Conservation (phyloP, 2,797 vertebrate genomes). For the Gallirallus australis region DNA sequence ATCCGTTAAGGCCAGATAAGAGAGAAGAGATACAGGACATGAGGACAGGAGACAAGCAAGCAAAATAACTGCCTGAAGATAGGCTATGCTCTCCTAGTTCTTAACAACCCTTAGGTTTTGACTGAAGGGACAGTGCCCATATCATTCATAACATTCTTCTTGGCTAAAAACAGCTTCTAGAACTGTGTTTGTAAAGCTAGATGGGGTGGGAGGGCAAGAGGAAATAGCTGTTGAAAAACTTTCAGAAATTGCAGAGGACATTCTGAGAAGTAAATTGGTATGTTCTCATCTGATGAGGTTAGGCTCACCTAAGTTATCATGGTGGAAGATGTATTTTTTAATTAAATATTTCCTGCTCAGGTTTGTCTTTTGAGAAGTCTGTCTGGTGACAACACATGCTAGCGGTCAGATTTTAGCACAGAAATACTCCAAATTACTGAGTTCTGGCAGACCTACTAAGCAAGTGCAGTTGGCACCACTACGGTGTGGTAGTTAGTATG, state of each 20-base stretch:
- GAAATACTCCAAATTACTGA: neutral
- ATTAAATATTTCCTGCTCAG: neutral
- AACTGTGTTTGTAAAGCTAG: neutral
- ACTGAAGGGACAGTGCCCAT: neutral
- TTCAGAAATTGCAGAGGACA: neutral
- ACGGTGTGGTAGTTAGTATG: neutral
- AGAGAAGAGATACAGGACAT: neutral
- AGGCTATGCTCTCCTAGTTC: neutral
- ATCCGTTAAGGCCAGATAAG: neutral
- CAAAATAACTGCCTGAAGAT: neutral
- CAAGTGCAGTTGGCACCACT: neutral
- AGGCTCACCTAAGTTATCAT: neutral
- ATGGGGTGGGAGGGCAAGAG: neutral
- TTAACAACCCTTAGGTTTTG: too few relatives aligned
- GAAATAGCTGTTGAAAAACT: neutral
- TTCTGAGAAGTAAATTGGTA: neutral
- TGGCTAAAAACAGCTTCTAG: neutral
- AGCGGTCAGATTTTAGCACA: neutral
- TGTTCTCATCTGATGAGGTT: neutral
- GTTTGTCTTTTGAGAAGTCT: neutral
- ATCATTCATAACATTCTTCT: neutral
- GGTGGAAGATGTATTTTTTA: neutral
- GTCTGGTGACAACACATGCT: neutral
- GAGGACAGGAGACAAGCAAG: neutral
- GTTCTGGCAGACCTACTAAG: neutral